Conservation (phyloP, 2,888 invertebrate genomes). For the Heteromurus nitidus region DNA sequence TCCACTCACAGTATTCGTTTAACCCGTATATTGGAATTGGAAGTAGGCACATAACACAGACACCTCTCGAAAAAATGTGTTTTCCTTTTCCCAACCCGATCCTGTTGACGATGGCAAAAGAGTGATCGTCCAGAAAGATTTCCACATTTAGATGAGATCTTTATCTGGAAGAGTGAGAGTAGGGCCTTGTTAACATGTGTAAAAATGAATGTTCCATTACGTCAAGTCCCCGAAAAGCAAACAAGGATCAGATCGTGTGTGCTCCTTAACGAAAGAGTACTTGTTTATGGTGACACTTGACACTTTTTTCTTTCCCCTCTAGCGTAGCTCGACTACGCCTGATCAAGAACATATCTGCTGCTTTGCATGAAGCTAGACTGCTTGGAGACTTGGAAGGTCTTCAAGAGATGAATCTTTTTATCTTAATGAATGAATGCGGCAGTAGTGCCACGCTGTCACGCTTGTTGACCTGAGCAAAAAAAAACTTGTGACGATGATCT, state of each 20-base stretch:
- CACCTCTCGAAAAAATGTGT: neutral
- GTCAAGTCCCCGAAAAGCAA: no score
- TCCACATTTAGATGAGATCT: slow-evolving; percentile 65
- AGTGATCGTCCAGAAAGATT: slow-evolving; percentile 61
- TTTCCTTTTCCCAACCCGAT: neutral
- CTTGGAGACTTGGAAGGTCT: slow-evolving; percentile 35
- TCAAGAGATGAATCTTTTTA: neutral
- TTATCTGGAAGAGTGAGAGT: slow-evolving; percentile 34
- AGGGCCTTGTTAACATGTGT: slow-evolving; percentile 55
- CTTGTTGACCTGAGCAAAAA: slow-evolving; percentile 19
- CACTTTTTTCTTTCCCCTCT: slow-evolving; percentile 50
- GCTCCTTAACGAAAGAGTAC: slow-evolving; percentile 8
- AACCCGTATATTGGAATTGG: neutral
- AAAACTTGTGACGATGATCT: neutral
- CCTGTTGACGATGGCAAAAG: neutral
- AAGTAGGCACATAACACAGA: slow-evolving; percentile 19
- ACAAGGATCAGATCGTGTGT: neutral
- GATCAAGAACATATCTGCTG: no score
- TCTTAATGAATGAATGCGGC: slow-evolving; percentile 11
- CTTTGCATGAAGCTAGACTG: slow-evolving; percentile 6
- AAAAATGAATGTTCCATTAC: slow-evolving; percentile 28
- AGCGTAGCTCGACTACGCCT: no score
- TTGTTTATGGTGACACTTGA: slow-evolving; percentile 64
- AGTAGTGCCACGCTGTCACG: neutral
- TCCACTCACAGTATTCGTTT: neutral